phyloP scores from a whole-genome alignment of 2,888 invertebrate genomes.

The Calameuta filiformis region DNA sequence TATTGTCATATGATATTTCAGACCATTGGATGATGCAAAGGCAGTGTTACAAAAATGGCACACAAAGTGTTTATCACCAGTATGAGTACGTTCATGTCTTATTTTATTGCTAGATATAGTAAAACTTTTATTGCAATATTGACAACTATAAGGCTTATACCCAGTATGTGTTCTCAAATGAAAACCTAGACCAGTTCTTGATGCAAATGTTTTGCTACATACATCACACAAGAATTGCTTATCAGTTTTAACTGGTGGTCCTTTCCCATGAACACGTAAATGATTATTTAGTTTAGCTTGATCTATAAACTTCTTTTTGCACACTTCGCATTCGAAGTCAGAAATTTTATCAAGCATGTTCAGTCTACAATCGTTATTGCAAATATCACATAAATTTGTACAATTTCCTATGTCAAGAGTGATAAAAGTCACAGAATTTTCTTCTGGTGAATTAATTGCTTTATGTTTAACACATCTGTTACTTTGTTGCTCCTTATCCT shows the following conservation, averaged over 20 bases:
- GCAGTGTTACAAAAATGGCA: conserved; percentile 10
- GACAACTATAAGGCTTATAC: conserved; percentile 33
- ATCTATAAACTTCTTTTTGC: neutral
- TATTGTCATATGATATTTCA: conserved; percentile 11
- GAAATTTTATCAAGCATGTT: neutral
- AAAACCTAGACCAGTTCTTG: neutral
- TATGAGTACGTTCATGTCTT: conserved; percentile 25
- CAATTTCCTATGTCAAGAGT: neutral
- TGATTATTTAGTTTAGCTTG: conserved; percentile 1
- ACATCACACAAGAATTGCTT: conserved; percentile 13
- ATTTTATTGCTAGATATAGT: conserved; percentile 33
- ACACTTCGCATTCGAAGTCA: neutral
- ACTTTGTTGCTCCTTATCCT: neutral
- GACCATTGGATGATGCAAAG: conserved; percentile 9
- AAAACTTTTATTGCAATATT: conserved; percentile 34
- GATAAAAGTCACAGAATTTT: neutral
- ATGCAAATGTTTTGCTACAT: conserved; percentile 19
- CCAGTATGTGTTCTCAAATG: conserved; percentile 28
- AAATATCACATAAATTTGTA: neutral
- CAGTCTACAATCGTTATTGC: neutral
- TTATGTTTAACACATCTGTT: neutral
- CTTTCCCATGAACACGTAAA: neutral
- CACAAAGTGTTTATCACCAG: conserved; percentile 19
- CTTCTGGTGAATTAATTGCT: neutral
- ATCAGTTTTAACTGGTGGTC: neutral